Conservation (phyloP, 2,888 invertebrate species). For the Plebejus melissa region DNA sequence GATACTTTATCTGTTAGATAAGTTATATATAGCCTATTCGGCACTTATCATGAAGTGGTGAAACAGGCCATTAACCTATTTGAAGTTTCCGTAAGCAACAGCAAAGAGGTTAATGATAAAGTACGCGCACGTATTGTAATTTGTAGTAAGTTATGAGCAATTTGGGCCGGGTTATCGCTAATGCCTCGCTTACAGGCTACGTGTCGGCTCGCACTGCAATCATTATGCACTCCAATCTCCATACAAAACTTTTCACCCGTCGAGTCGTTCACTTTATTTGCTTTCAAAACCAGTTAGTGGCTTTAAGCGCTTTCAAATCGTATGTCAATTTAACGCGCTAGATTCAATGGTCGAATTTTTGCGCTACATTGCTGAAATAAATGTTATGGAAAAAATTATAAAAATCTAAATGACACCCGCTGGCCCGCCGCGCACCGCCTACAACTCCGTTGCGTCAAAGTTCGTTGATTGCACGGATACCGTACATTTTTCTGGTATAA, state of each 20-base stretch:
- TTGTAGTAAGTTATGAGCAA: slow-evolving; percentile 36
- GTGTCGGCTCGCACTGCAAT: neutral
- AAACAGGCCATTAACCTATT: neutral
- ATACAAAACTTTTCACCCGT: slow-evolving; percentile 10
- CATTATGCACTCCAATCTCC: neutral
- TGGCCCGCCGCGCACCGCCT: too few relatives aligned
- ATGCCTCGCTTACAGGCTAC: slow-evolving; percentile 23
- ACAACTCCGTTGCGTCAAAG: too few relatives aligned
- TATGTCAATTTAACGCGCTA: neutral
- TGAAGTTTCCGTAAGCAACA: neutral
- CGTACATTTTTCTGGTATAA: too few relatives aligned
- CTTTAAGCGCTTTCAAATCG: neutral
- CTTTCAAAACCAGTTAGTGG: slow-evolving; percentile 10
- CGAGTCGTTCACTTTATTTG: neutral
- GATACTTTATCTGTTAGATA: too few relatives aligned
- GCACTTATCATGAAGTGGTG: too few relatives aligned
- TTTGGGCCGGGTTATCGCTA: slow-evolving; percentile 30
- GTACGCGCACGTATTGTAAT: slow-evolving; percentile 15
- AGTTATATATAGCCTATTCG: too few relatives aligned
- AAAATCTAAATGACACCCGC: neutral
- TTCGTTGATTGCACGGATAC: too few relatives aligned
- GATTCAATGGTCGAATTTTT: neutral
- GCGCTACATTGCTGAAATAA: neutral
- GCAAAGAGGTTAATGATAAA: slow-evolving; percentile 10
- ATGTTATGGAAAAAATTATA: neutral